A percentile compares a stretch with the other conserved stretches of the same genome.
These are phyloP conservation scores for Sandelia bainsii DNA, from an alignment of 2,797 vertebrate species.

Conservation along the genomic window DNA sequence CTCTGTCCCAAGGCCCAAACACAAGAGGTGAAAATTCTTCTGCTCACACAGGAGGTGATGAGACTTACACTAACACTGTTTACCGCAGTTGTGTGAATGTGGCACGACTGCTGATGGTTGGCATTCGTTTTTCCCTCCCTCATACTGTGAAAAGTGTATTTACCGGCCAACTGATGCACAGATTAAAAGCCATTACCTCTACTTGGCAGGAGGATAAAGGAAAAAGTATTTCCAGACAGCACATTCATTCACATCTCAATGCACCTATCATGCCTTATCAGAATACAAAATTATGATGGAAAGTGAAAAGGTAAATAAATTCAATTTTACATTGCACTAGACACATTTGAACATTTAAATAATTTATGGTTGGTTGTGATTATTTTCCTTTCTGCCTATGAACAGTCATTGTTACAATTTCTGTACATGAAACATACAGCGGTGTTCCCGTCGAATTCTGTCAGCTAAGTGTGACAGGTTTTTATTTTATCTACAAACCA, in stretches of 20 bases:
- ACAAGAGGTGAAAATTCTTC: slow-evolving; percentile 1
- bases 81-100: slow-evolving; percentile 19
- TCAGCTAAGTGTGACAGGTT: background rate
- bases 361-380: background rate
- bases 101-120: slow-evolving; percentile 27
- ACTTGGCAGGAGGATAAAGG: slow-evolving; percentile 62
- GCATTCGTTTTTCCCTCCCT: slow-evolving; percentile 35
- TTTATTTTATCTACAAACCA: background rate
- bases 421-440: background rate
- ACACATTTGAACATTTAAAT: slow-evolving; percentile 19
- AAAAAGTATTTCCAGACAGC: slow-evolving; percentile 42
- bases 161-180: slow-evolving; percentile 65
- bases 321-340: slow-evolving; percentile 4
- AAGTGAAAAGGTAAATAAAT: slow-evolving; percentile 52
- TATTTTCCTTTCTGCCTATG: background rate
- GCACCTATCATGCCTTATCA: slow-evolving; percentile 30
- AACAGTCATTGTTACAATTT: background rate
- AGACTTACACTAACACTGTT: slow-evolving; percentile 6
- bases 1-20: background rate
- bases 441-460: background rate
- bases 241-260: slow-evolving; percentile 61
- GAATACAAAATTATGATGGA: slow-evolving; percentile 20
- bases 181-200: slow-evolving; percentile 74
- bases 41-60: slow-evolving; percentile 22
- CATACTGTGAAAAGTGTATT: slow-evolving; percentile 60